A percentile compares a stretch with the other conserved stretches of the same genome.
phyloP scores from a whole-genome alignment of 2,797 vertebrate species.

The Notolabrus celidotus region DNA sequence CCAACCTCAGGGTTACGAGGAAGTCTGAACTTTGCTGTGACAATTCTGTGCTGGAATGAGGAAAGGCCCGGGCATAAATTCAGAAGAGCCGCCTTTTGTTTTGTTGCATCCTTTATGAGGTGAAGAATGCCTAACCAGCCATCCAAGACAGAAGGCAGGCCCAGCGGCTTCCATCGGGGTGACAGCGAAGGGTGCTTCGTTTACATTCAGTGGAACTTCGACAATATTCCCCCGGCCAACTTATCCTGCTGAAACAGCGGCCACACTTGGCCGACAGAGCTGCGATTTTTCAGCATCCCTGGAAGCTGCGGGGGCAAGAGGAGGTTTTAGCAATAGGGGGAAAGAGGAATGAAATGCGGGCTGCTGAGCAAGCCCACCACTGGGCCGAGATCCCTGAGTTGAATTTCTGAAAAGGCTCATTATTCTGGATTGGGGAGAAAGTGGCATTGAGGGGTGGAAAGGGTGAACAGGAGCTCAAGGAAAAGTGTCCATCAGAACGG shows the following conservation, averaged over 20 bases:
- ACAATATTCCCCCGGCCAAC: slow-evolving; percentile 73
- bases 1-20: slow-evolving; percentile 13
- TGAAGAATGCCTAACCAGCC: slow-evolving; percentile 76
- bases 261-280: slow-evolving; percentile 79
- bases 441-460: slow-evolving; percentile 70
- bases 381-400: slow-evolving; percentile 74
- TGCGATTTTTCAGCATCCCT: slow-evolving; percentile 58
- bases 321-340: slow-evolving; percentile 68
- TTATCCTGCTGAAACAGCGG: slow-evolving; percentile 83
- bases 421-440: slow-evolving; percentile 75
- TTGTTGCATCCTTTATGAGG: slow-evolving; percentile 82
- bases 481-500: slow-evolving; percentile 75
- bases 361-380: slow-evolving; percentile 68
- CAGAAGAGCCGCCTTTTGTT: slow-evolving; percentile 46
- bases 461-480: slow-evolving; percentile 76
- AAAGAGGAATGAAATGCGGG: slow-evolving; percentile 66
- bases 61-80: slow-evolving; percentile 61
- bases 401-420: slow-evolving; percentile 82
- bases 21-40: slow-evolving; percentile 50
- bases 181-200: slow-evolving; percentile 69
- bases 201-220: slow-evolving; percentile 78
- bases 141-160: slow-evolving; percentile 66
- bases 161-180: slow-evolving; percentile 52
- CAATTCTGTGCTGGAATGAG: slow-evolving; percentile 51
- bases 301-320: slow-evolving; percentile 71